These are phyloP conservation scores for Scaptomyza cyrtandrae DNA, from an alignment of 2,888 invertebrate species.

Conservation along the genomic window DNA sequence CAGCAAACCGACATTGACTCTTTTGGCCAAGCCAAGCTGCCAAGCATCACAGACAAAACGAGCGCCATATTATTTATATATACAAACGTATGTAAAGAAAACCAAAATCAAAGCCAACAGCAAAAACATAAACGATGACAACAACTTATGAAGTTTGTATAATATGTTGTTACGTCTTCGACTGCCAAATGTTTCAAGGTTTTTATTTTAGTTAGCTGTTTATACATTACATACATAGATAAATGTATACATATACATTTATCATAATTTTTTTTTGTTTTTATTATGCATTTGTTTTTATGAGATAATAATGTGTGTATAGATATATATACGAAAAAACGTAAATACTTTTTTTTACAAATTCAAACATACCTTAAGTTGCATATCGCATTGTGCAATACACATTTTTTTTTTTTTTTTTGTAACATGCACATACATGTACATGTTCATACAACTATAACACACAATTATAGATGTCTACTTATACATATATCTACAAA, in stretches of 20 bases:
- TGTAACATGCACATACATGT: constrained; percentile 6
- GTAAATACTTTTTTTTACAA: constrained; percentile 11
- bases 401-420: neutral
- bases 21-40: constrained; percentile 62
- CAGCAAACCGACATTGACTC: constrained; percentile 29
- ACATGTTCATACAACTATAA: constrained; percentile 6
- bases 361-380: constrained; percentile 15
- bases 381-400: constrained; percentile 49
- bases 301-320: constrained; percentile 39
- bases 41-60: constrained; percentile 51
- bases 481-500: constrained; percentile 7
- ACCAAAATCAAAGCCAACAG: constrained; percentile 50
- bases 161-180: constrained; percentile 47
- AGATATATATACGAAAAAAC: constrained; percentile 1
- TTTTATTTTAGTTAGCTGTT: constrained; percentile 46
- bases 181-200: constrained; percentile 69
- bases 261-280: constrained; percentile 21
- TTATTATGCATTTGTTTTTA: constrained; percentile 49
- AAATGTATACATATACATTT: neutral
- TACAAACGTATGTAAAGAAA: constrained; percentile 10
- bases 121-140: constrained; percentile 19
- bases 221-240: constrained; percentile 10
- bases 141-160: constrained; percentile 20
- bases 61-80: constrained; percentile 43
- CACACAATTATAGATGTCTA: neutral